These are phyloP conservation scores for Plebejus argus DNA, from an alignment of 2,888 invertebrate species.

Conservation along the genomic window DNA sequence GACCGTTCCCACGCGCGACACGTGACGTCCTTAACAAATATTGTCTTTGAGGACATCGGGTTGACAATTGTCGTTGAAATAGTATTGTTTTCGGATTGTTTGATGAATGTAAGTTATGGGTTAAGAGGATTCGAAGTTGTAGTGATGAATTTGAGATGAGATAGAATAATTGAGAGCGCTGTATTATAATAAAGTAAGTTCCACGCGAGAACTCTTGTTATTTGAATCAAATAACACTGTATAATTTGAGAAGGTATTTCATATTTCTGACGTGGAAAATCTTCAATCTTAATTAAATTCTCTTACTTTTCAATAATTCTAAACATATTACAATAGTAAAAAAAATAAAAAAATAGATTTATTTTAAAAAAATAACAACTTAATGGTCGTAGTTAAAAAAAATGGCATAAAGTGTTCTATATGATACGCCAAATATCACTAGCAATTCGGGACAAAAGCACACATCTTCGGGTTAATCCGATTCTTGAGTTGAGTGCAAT, in stretches of 20 bases:
- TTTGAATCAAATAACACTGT: not conserved
- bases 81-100: conserved; percentile 39
- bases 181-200: not conserved
- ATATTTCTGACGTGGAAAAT: too few relatives aligned
- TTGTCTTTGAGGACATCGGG: conserved; percentile 75
- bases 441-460: not conserved
- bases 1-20: conserved; percentile 70
- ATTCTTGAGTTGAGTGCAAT: not conserved
- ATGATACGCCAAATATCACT: conserved; percentile 12
- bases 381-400: too few relatives aligned
- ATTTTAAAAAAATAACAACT: too few relatives aligned
- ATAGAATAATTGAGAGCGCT: not conserved
- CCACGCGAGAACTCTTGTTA: conserved; percentile 10
- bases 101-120: conserved; percentile 33
- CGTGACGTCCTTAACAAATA: conserved; percentile 75
- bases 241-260: too few relatives aligned
- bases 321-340: too few relatives aligned
- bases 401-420: not conserved
- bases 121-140: conserved; percentile 18
- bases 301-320: too few relatives aligned
- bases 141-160: conserved; percentile 13
- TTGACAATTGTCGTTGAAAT: conserved; percentile 45
- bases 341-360: too few relatives aligned
- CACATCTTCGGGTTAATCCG: not conserved
- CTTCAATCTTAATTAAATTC: too few relatives aligned